A percentile compares a stretch with the other conserved stretches of the same genome.
phyloP scores from a whole-genome alignment of 2,113 vertebrate genomes.

The Actenoides lindsayi region DNA sequence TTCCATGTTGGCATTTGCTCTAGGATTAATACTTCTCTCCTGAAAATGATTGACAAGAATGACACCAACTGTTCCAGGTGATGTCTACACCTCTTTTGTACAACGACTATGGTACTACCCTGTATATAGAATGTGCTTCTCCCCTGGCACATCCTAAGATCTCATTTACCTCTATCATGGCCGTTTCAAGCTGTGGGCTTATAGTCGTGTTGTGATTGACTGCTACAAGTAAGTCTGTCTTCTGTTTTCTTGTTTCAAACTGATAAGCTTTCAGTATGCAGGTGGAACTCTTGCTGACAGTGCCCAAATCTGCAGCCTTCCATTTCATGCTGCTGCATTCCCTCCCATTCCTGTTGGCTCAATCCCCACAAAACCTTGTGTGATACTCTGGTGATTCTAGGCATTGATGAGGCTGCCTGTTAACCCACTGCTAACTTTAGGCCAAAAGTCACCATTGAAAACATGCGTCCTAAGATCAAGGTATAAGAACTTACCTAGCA shows the following conservation, averaged over 20 bases:
- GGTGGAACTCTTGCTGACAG: not conserved
- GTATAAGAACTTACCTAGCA: not conserved
- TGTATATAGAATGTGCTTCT: not conserved
- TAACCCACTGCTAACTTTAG: not conserved
- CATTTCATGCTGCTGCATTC: not conserved
- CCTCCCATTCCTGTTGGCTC: not conserved
- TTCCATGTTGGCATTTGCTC: not conserved
- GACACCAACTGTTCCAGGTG: not conserved
- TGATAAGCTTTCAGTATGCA: not conserved
- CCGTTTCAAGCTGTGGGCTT: not conserved
- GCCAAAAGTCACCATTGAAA: not conserved
- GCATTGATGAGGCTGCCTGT: not conserved
- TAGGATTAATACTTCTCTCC: not conserved
- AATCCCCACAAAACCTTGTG: not conserved
- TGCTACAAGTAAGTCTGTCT: not conserved
- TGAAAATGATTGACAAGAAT: not conserved
- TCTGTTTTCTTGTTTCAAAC: not conserved
- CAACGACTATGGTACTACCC: not conserved
- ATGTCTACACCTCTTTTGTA: not conserved
- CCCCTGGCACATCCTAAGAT: not conserved
- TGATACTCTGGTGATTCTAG: not conserved
- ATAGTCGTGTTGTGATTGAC: not conserved
- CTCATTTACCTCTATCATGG: not conserved
- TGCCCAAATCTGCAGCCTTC: not conserved
- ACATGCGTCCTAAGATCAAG: not conserved